Conservation (phyloP, 2,888 invertebrate species). For the Rotaria sp. region DNA sequence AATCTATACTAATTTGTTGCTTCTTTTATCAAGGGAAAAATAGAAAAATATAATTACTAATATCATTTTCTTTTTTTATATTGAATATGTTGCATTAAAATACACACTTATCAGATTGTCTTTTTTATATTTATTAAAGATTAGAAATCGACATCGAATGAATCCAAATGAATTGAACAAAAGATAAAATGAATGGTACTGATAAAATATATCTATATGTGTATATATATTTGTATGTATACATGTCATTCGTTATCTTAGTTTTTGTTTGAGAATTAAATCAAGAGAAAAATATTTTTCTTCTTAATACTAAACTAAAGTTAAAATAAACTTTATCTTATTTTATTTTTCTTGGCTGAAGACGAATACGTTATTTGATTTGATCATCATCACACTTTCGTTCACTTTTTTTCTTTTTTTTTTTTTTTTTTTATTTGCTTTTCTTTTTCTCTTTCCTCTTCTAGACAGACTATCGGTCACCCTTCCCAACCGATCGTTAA, state of each 20-base stretch:
- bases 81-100: neutral
- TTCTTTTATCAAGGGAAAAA: neutral
- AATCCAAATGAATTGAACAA: neutral
- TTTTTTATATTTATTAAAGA: neutral
- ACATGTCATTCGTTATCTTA: neutral
- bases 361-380: neutral
- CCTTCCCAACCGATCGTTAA: neutral
- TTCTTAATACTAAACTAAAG: neutral
- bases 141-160: neutral
- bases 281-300: neutral
- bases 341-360: neutral
- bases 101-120: neutral
- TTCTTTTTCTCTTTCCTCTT: neutral
- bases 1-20: neutral
- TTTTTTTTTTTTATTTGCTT: neutral
- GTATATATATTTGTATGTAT: neutral
- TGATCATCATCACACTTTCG: neutral
- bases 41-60: neutral
- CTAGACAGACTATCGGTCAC: constrained; percentile 19
- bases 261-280: neutral
- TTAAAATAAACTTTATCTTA: neutral
- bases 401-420: neutral
- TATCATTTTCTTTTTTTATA: neutral
- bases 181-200: neutral
- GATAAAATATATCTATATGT: neutral